Evolutionary conservation across 2,888 invertebrate genomes (phyloP).

Genomic region (Zhuqinia jingwanae): DNA sequence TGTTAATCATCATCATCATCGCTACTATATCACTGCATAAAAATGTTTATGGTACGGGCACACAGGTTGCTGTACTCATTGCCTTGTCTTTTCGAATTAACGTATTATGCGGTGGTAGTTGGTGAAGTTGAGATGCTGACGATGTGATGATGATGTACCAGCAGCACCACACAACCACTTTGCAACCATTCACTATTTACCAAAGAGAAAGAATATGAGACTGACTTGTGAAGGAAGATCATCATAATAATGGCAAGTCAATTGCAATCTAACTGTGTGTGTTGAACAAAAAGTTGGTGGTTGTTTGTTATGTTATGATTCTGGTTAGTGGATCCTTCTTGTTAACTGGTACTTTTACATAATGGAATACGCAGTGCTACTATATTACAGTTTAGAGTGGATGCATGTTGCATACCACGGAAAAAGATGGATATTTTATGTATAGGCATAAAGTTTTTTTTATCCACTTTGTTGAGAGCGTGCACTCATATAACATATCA

Average conservation of each 20-base stretch:
- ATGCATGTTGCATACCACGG: slow-evolving; percentile 13
- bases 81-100: slow-evolving; percentile 13
- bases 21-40: not conserved
- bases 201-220: not conserved
- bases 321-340: slow-evolving; percentile 9
- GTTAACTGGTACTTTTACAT: not conserved
- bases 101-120: too few relatives aligned
- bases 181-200: not conserved
- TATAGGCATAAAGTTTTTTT: too few relatives aligned
- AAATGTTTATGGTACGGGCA: slow-evolving; percentile 5
- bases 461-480: not conserved
- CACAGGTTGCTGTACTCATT: slow-evolving; percentile 44
- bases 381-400: too few relatives aligned
- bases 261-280: slow-evolving; percentile 6
- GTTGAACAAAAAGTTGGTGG: too few relatives aligned
- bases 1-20: not conserved
- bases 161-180: slow-evolving; percentile 4
- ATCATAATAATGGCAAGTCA: not conserved
- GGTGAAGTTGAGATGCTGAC: too few relatives aligned
- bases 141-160: not conserved
- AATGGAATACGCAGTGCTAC: not conserved
- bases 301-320: not conserved
- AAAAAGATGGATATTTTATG: not conserved
- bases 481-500: not conserved
- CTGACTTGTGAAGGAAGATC: not conserved